Conservation (phyloP, 2,797 vertebrate species). For the Columba guinea region DNA sequence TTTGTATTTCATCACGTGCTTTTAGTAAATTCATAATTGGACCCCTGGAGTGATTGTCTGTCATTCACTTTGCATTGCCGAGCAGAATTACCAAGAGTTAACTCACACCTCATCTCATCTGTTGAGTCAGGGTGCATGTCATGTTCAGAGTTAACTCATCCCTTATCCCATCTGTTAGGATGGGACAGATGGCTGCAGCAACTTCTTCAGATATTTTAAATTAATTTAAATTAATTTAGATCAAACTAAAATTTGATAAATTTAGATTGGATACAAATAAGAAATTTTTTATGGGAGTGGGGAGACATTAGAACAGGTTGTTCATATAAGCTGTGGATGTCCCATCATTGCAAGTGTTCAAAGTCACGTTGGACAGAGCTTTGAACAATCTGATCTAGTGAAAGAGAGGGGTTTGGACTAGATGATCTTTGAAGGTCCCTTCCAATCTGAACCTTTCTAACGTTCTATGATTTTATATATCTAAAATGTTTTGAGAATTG, state of each 20-base stretch:
- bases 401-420: background rate
- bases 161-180: no score
- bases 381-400: background rate
- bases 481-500: background rate
- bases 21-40: no score
- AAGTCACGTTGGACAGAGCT: background rate
- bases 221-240: background rate
- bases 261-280: background rate
- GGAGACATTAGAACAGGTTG: background rate
- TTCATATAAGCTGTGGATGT: background rate
- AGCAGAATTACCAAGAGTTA: no score
- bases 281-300: background rate
- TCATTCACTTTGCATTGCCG: no score
- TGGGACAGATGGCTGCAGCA: background rate
- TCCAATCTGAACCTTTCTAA: background rate
- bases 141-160: no score
- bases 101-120: no score
- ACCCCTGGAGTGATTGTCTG: no score
- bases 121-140: no score
- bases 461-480: background rate
- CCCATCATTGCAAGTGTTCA: background rate
- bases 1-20: no score
- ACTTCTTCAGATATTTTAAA: background rate
- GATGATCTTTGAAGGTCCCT: background rate
- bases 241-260: background rate